Base-by-base conservation (phyloP, 2,797 vertebrate species). In the Cuculus canorus region DNA sequence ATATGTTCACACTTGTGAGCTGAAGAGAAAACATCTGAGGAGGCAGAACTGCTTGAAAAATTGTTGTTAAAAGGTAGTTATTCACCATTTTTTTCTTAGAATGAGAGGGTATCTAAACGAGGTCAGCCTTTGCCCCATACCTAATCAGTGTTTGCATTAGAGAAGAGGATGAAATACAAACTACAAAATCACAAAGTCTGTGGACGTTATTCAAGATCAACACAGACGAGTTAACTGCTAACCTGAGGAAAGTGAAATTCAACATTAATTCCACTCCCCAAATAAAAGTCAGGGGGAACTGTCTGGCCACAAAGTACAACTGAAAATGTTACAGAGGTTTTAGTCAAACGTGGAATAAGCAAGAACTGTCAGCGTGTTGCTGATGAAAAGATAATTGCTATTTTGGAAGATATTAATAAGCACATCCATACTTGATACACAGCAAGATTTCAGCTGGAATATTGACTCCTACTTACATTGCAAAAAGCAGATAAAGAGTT, bases 121-220 rank as follows among this genome's bases (percentile, higher is more conserved):
- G 41, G 23, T 33, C 70, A 69, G 33, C 52, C 41, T 53, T 75
- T 82, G 77, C 63, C 50, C 43, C 35, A 54, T 13, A 68, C n/a
- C 43, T 69, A 35, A 84, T 54, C 59, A 53, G 54, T 56, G 33
- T 53, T 87, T 92, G 79, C 35, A 59, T 35, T 59, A 39, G 17
- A 82, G 71, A 86, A 88, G 16, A 72, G 37, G 45, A 87, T 59
- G 56, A 92, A 90, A 90, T 35, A 91, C 68, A 65, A 92, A 88
- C 35, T 30, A 88, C 33, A 88, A 86, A 94, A 15, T 19, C 47
- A 76, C 27, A 32, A 21, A 6, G 54, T 66, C n/a, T 66, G 71
- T 52, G 66, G 91, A 72, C 56, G 16, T 28, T 59, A 66, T 50
- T 79, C 75, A 93, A 91, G 39, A 86, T 93, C 91, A 94, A 86